Evolutionary conservation across 37 sponge, comb jelly and placozoan species (phyloP), one percentile per base, ranked within the genome.

Genomic region (Cladorhizidae sp.): DNA sequence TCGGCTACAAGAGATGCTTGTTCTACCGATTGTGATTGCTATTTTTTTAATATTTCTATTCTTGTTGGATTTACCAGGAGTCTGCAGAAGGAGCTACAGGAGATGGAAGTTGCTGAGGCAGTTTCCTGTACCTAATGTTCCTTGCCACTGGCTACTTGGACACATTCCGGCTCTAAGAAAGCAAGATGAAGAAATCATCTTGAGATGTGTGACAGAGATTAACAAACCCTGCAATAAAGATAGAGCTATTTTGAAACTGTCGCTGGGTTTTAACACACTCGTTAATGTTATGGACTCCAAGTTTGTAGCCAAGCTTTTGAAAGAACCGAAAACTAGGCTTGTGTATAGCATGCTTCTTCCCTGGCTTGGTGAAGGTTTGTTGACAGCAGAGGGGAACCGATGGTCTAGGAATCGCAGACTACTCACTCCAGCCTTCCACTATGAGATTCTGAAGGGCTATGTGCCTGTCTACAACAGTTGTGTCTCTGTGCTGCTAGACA

Each of bases 371-470:
- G 79, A 86, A 28, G 90, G 94, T 40, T 32, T 93, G 3, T 36
- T 95, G 40, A 79, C 93, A 29, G 49, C 86, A 8, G 78, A 93
- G 65, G 93, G 93, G 29, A 49, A 80, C 3, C 85, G 90, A 41
- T 95, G 96, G 96, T 58, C 35, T 45, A 42, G 85, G 28, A 93
- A 83, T 65, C 73, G 93, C 18, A 72, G 85, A 9, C 76, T 95
- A 1, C 81, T 8, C 32, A n/a, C n/a, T n/a, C n/a, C n/a, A n/a
- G n/a, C n/a, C n/a, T n/a, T n/a, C n/a, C n/a, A n/a, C n/a, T n/a
- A n/a, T n/a, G n/a, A n/a, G n/a, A n/a, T n/a, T n/a, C n/a, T n/a
- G n/a, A n/a, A n/a, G n/a, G n/a, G n/a, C n/a, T n/a, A n/a, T n/a
- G n/a, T n/a, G n/a, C n/a, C n/a, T n/a, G n/a, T n/a, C n/a, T n/a